Evolutionary conservation across 2,888 invertebrate genomes (phyloP).

Genomic region (Synergus itoensis): DNA sequence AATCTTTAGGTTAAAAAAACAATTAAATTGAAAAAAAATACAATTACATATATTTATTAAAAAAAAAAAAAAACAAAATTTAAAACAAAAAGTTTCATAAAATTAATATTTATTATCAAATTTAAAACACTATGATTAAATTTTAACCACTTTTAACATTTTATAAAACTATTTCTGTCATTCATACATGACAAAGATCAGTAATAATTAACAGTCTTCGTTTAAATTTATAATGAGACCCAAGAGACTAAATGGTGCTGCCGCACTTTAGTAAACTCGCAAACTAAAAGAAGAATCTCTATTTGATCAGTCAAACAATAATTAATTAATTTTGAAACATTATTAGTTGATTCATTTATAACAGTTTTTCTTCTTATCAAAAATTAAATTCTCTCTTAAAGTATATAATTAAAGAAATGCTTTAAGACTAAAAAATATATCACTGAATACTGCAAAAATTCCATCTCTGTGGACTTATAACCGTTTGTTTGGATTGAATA

Average conservation of each 20-base stretch:
- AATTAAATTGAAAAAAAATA: no score
- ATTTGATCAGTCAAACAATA: not conserved
- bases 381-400: not conserved
- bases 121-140: not conserved
- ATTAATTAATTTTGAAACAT: not conserved
- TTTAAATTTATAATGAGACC: not conserved
- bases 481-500: not conserved
- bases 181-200: not conserved
- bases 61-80: not conserved
- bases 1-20: no score
- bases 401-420: not conserved
- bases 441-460: slow-evolving; percentile 19
- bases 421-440: not conserved
- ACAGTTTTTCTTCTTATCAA: not conserved
- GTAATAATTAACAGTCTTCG: not conserved
- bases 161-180: not conserved
- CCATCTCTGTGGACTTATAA: not conserved
- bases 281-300: not conserved
- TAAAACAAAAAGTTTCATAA: not conserved
- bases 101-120: not conserved
- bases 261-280: not conserved
- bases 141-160: not conserved
- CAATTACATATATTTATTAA: no score
- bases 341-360: not conserved
- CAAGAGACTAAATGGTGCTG: slow-evolving; percentile 10